These are phyloP conservation scores for Camponotus fellah DNA, from an alignment of 2,888 invertebrate species.

Conservation along the genomic window DNA sequence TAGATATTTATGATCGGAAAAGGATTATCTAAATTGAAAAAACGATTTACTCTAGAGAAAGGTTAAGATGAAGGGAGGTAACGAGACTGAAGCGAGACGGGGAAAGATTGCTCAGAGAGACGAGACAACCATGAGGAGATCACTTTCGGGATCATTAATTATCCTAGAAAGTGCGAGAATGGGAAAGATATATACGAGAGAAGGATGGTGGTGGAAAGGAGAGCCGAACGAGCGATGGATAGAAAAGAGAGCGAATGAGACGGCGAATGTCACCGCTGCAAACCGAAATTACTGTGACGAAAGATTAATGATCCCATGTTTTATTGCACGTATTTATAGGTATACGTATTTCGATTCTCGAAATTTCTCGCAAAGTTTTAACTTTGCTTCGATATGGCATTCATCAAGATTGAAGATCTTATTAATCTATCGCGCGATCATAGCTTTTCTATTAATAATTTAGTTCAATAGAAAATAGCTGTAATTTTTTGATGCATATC, in stretches of 20 bases:
- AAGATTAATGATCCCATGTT: conserved; percentile 82
- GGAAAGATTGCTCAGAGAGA: conserved; percentile 79
- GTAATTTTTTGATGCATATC: too few relatives aligned
- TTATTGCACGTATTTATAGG: conserved; percentile 82
- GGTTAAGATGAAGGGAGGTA: conserved; percentile 7
- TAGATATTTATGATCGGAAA: conserved; percentile 4
- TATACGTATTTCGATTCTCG: conserved; percentile 51
- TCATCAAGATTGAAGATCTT: background rate
- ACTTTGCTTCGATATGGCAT: conserved; percentile 37
- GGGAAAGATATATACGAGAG: conserved; percentile 61
- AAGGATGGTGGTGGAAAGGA: conserved; percentile 51
- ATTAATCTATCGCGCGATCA: too few relatives aligned
- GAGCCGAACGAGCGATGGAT: conserved; percentile 56
- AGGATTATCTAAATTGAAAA: conserved; percentile 20
- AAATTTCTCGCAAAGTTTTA: conserved; percentile 64
- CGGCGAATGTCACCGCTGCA: conserved; percentile 82
- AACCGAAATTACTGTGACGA: conserved; percentile 83
- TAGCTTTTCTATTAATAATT: too few relatives aligned
- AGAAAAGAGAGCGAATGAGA: conserved; percentile 68
- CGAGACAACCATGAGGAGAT: conserved; percentile 83
- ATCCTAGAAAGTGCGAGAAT: conserved; percentile 80
- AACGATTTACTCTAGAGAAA: conserved; percentile 42
- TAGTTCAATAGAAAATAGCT: too few relatives aligned
- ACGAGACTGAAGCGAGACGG: conserved; percentile 66
- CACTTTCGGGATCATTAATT: conserved; percentile 84